Evolutionary conservation across 2,888 invertebrate genomes (phyloP).

Genomic region (Luperina nickerlii): DNA sequence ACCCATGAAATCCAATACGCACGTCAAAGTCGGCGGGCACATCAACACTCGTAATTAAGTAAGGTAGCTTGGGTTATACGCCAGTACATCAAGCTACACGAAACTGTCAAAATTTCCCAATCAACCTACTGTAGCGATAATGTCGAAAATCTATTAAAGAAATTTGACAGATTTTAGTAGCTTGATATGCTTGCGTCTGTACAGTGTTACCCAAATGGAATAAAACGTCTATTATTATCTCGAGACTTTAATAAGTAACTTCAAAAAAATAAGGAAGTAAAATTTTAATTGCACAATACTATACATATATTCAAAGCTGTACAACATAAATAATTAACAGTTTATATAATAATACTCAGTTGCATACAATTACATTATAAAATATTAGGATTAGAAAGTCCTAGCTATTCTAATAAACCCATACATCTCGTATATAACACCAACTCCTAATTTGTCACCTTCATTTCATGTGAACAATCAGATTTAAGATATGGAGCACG

Average conservation of each 20-base stretch:
- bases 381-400: slow-evolving; percentile 52
- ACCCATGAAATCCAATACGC: not conserved
- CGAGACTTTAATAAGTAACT: slow-evolving; percentile 72
- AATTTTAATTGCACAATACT: slow-evolving; percentile 73
- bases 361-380: slow-evolving; percentile 47
- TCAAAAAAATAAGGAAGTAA: slow-evolving; percentile 69
- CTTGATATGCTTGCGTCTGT: not conserved
- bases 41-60: too few species aligned
- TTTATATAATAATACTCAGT: slow-evolving; percentile 65
- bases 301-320: slow-evolving; percentile 70
- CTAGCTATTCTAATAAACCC: slow-evolving; percentile 50
- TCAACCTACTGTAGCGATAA: too few species aligned
- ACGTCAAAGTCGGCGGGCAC: not conserved
- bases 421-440: slow-evolving; percentile 38
- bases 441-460: slow-evolving; percentile 32
- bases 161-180: too few species aligned
- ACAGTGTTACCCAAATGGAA: slow-evolving; percentile 34
- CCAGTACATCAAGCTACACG: too few species aligned
- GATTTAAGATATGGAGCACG: slow-evolving; percentile 51
- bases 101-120: too few species aligned
- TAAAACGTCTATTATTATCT: slow-evolving; percentile 62
- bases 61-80: not conserved
- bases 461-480: slow-evolving; percentile 51
- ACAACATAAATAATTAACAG: slow-evolving; percentile 66
- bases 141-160: too few species aligned